These are phyloP conservation scores for Tineola bisselliella DNA, from an alignment of 2,888 invertebrate species.

Conservation along the genomic window DNA sequence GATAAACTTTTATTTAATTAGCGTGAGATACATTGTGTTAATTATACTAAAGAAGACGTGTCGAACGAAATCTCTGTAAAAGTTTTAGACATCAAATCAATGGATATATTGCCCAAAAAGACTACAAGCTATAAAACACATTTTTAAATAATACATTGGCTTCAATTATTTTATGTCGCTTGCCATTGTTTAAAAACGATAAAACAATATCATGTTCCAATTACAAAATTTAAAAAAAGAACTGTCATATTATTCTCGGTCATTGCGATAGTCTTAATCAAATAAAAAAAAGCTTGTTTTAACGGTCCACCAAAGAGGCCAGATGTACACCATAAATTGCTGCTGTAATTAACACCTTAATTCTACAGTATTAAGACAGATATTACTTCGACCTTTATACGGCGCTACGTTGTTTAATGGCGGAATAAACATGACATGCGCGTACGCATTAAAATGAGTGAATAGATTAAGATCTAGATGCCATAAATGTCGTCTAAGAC, in stretches of 20 bases:
- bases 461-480: conserved; percentile 32
- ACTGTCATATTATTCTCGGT: background rate
- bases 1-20: too few relatives aligned
- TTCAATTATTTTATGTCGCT: too few relatives aligned
- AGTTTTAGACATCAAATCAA: too few relatives aligned
- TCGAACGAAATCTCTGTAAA: too few relatives aligned
- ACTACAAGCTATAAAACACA: too few relatives aligned
- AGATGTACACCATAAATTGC: conserved; percentile 16
- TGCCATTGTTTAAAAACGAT: too few relatives aligned
- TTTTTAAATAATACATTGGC: too few relatives aligned
- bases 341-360: conserved; percentile 20
- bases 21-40: too few relatives aligned
- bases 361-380: conserved; percentile 17
- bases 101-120: too few relatives aligned
- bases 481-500: conserved; percentile 37
- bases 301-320: background rate
- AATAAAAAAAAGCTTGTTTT: conserved; percentile 13
- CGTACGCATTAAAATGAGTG: conserved; percentile 36
- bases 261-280: conserved; percentile 9
- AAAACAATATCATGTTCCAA: too few relatives aligned
- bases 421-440: conserved; percentile 15
- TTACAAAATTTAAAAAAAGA: background rate
- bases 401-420: background rate
- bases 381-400: conserved; percentile 19
- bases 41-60: too few relatives aligned